Evolutionary conservation across 2,888 invertebrate species (phyloP).

Genomic region (Eubasilissa splendida): DNA sequence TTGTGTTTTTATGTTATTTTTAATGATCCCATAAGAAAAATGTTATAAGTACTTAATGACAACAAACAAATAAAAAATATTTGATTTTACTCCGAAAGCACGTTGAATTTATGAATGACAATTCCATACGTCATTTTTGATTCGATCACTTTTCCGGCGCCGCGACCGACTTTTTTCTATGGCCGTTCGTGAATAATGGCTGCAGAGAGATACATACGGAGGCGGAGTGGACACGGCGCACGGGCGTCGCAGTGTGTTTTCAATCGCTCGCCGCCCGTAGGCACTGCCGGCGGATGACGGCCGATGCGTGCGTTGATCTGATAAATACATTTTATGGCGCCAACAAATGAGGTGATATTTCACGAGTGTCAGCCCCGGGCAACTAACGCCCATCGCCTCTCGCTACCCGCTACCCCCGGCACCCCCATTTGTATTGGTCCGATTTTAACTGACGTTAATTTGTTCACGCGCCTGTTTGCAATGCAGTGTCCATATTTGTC

Average conservation of each 20-base stretch:
- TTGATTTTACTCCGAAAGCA: background rate
- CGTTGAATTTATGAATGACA: slow-evolving; percentile 1
- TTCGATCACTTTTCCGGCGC: slow-evolving; percentile 24
- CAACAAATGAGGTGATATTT: slow-evolving; percentile 57
- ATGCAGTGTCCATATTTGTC: slow-evolving; percentile 22
- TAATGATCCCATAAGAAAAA: background rate
- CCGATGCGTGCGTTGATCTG: slow-evolving; percentile 54
- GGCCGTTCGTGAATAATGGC: slow-evolving; percentile 38
- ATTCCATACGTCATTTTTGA: slow-evolving; percentile 19
- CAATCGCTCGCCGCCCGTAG: slow-evolving; percentile 44
- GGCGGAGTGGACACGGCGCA: background rate
- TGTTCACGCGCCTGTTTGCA: slow-evolving; percentile 26
- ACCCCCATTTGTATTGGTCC: slow-evolving; percentile 23
- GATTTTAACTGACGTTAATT: slow-evolving; percentile 18
- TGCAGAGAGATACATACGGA: slow-evolving; percentile 1
- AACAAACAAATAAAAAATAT: background rate
- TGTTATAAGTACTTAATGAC: background rate
- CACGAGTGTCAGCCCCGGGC: slow-evolving; percentile 44
- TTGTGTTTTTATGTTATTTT: too few relatives aligned
- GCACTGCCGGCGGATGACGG: slow-evolving; percentile 36
- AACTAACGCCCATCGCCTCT: background rate
- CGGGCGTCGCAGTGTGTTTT: slow-evolving; percentile 41
- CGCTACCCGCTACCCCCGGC: background rate
- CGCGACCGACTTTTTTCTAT: slow-evolving; percentile 21
- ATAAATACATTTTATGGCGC: slow-evolving; percentile 55